Percentiles rank a stretch among this genome's conserved stretches.
These are phyloP conservation scores for Urophycis tenuis DNA, from an alignment of 2,797 vertebrate genomes.

Conservation along the genomic window DNA sequence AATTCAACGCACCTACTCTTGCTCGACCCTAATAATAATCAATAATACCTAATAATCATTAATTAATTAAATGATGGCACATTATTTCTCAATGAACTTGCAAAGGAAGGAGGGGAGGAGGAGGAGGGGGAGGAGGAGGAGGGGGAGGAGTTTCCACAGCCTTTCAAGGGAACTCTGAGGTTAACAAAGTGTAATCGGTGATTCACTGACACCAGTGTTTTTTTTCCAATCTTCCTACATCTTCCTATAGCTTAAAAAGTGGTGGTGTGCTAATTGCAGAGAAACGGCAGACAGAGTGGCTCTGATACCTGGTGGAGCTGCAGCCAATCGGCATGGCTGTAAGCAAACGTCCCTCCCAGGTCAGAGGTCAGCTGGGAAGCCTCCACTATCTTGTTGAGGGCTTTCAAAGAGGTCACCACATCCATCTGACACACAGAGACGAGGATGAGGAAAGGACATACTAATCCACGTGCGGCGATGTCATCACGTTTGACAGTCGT, in stretches of 20 bases:
- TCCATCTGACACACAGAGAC: constrained; percentile 74
- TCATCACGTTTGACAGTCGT: too few species aligned
- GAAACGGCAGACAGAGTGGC: background rate
- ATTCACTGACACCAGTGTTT: background rate
- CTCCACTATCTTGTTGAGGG: constrained; percentile 80
- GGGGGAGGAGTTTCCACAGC: too few species aligned
- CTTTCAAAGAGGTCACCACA: constrained; percentile 77
- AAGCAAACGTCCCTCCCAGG: constrained; percentile 81
- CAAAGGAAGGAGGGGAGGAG: too few species aligned
- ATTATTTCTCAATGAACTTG: background rate
- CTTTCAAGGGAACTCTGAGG: background rate
- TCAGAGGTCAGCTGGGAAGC: constrained; percentile 78
- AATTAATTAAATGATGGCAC: too few species aligned
- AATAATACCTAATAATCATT: too few species aligned
- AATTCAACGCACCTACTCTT: background rate
- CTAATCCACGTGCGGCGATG: background rate
- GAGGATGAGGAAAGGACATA: background rate
- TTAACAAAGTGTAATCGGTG: background rate
- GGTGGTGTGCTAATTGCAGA: too few species aligned
- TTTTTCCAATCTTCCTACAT: background rate
- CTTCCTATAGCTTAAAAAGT: too few species aligned
- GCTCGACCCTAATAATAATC: background rate
- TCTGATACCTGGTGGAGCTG: constrained; percentile 86
- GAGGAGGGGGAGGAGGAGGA: too few species aligned
- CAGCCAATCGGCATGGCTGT: constrained; percentile 87